These are phyloP conservation scores for Cephus runcator DNA, from an alignment of 2,888 invertebrate genomes.

Conservation along the genomic window DNA sequence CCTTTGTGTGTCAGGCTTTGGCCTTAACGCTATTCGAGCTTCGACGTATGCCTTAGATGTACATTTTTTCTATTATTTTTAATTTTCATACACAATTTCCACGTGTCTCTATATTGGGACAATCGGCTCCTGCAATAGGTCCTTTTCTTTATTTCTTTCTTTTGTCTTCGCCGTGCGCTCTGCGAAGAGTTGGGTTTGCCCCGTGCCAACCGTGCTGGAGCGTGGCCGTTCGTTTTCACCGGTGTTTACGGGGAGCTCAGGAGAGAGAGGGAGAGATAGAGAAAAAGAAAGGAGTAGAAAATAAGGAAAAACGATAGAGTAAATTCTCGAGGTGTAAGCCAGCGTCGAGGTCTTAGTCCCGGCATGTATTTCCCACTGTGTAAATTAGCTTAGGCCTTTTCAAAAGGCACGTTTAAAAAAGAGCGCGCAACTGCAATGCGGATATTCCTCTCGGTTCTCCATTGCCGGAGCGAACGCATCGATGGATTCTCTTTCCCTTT, in stretches of 20 bases:
- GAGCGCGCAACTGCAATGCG: slow-evolving; percentile 48
- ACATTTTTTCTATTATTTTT: background rate
- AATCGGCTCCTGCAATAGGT: slow-evolving; percentile 20
- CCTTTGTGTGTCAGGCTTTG: background rate
- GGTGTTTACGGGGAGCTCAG: background rate
- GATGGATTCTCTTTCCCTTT: slow-evolving; percentile 23
- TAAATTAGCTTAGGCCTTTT: background rate
- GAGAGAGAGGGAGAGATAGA: background rate
- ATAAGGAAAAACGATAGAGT: background rate
- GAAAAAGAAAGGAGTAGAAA: background rate
- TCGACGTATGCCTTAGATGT: background rate
- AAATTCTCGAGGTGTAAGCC: background rate
- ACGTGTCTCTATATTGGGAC: background rate
- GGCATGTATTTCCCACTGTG: background rate
- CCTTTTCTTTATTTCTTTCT: slow-evolving; percentile 3
- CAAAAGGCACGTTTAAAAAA: background rate
- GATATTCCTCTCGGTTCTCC: slow-evolving; percentile 33
- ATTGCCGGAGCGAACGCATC: slow-evolving; percentile 26
- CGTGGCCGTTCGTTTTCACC: background rate
- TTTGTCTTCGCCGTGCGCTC: background rate
- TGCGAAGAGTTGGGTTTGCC: slow-evolving; percentile 5
- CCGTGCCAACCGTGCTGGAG: background rate
- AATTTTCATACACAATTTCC: background rate
- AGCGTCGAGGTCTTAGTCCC: background rate
- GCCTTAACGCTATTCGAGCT: background rate